Base-by-base conservation (phyloP, 2,113 vertebrate genomes). In the Crotalus tigris region DNA sequence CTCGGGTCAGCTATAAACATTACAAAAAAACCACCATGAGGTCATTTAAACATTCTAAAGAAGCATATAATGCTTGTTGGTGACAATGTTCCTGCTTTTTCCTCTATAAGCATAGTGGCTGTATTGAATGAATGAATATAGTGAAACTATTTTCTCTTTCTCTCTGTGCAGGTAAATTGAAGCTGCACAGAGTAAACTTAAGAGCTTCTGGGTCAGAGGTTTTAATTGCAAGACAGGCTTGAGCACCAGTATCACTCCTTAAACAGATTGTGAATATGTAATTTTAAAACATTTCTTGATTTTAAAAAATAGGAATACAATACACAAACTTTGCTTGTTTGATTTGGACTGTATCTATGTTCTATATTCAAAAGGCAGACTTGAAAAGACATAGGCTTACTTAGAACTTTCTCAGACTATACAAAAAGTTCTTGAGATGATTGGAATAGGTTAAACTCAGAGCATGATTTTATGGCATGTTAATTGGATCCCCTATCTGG, bases 371-470 rank as follows among this genome's bases (percentile, higher is more conserved):
- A 49, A 90, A 0, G 51, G 86, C 26, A n/a, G 91, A 2, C 39
- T 29, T 90, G 91, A 94, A 90, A 5, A 8, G 86, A 94, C 90
- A 55, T 92, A 93, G 26, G 9, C 9, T 26, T 91, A 95, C 54
- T 23, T 17, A 81, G 90, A 94, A 49, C 49, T 87, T 5, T 54
- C 46, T 53, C 1, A 55, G 88, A 51, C 92, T 93, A 94, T 94
- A 95, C 93, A 90, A 92, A 95, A 81, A 81, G 94, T 59, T 58
- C 54, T 94, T 26, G 69, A 95, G 93, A 81, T 90, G 39, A 90
- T 91, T 86, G 12, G 23, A 5, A 85, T 21, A 55, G 23, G 89
- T 92, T 44, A 90, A 87, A 91, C 0, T 91, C 0, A 13, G 55
- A n/a, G 53, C 44, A 23, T 53, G 44, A 49, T 33, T 92, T 88